Base-by-base conservation (phyloP, 2,113 vertebrate genomes). In the Nycticorax nycticorax region DNA sequence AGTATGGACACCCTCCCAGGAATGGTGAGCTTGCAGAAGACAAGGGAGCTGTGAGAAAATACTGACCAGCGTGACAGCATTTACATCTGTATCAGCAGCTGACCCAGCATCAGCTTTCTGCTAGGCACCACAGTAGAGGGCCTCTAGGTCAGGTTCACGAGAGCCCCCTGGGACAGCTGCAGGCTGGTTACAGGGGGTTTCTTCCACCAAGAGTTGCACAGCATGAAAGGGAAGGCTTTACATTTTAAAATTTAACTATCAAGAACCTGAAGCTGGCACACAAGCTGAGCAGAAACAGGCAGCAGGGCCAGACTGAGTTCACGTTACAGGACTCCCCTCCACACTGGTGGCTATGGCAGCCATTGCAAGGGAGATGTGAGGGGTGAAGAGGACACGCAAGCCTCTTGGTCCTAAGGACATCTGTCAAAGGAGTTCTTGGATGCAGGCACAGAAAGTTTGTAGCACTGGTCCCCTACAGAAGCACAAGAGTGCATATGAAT, bases 311-410 rank as follows among this genome's bases (percentile, higher is more conserved):
- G n/a, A 15, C 19, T 19, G 48, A 68, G 57, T 52, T 80, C 45
- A 43, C 0, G 0, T 43, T 56, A 47, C 35, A 64, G 62, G 52
- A 45, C 45, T 48, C 27, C 43, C 5, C n/a, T 66, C 30, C 47
- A 53, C 48, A 8, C 12, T 3, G 5, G 35, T 57, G 33, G 21
- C 57, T 59, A 18, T 4, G 21, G 9, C 41, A 27, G 73, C 41
- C 32, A 28, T 35, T 0, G 0, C 13, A 67, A 88, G 43, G 2
- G 4, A 78, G 16, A 52, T 22, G 32, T 12, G 8, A 74, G n/a
- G 1, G 1, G 5, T 15, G 43, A 83, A 57, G 6, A 55, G 73
- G 50, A 66, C 45, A 63, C 0, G 0, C 15, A 14, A 88, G 15
- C 23, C n/a, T 77, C 35, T 55, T 60, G n/a, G n/a, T 85, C 35